Evolutionary conservation across 2,113 vertebrate genomes (phyloP).

Genomic region (Mobula hypostoma): DNA sequence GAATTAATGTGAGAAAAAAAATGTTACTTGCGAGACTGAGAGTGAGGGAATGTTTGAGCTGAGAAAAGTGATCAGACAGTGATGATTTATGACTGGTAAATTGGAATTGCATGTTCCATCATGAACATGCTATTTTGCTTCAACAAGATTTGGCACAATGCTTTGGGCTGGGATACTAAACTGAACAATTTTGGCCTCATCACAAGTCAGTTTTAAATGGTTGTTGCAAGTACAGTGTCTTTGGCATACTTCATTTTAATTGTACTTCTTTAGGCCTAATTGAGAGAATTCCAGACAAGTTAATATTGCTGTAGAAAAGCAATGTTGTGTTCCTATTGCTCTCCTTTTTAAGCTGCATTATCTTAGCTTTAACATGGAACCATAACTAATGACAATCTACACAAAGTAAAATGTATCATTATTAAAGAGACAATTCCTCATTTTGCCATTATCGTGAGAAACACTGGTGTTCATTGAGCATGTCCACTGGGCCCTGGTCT

Average conservation of each 20-base stretch:
- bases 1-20: neutral
- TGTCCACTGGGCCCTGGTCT: no score
- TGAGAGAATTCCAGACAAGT: neutral
- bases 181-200: neutral
- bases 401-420: neutral
- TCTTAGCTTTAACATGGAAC: constrained; percentile 7
- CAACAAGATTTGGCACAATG: neutral
- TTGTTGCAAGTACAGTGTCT: neutral
- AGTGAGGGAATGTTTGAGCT: neutral
- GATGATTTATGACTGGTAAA: neutral
- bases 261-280: neutral
- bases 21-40: neutral
- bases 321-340: neutral
- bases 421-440: neutral
- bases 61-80: neutral
- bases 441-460: neutral
- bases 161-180: neutral
- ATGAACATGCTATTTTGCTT: neutral
- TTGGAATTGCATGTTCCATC: neutral
- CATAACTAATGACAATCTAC: neutral
- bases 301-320: no score
- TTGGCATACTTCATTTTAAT: constrained; percentile 3
- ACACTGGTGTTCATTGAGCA: neutral
- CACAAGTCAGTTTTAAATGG: neutral
- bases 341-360: constrained; percentile 17